These are phyloP conservation scores for Drosophila suboccidentalis DNA, from an alignment of 2,888 invertebrate genomes.

Conservation along the genomic window DNA sequence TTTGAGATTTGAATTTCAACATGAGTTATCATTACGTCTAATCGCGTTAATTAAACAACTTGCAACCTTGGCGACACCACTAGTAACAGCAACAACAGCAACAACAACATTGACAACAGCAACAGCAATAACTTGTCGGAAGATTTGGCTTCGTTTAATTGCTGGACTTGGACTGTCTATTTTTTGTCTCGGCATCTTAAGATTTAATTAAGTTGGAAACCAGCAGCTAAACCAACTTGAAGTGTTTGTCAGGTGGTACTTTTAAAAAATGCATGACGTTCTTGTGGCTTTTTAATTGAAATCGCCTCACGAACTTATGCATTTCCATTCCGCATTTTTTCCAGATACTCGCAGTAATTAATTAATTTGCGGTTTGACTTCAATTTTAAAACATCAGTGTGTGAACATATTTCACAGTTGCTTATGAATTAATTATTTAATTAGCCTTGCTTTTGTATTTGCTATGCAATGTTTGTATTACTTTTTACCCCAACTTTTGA, in stretches of 20 bases:
- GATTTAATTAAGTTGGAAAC: constrained; percentile 57
- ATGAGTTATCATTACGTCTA: constrained; percentile 72
- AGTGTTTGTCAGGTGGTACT: not conserved
- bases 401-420: constrained; percentile 32
- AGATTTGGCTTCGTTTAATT: constrained; percentile 63
- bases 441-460: constrained; percentile 28
- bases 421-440: constrained; percentile 54
- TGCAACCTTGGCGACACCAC: constrained; percentile 65
- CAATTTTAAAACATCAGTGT: constrained; percentile 8
- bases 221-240: not conserved
- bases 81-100: constrained; percentile 19
- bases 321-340: no score
- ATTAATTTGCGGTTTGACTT: constrained; percentile 63
- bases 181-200: constrained; percentile 41
- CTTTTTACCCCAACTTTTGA: constrained; percentile 34
- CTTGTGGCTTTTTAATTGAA: constrained; percentile 68
- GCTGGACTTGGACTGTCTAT: constrained; percentile 62
- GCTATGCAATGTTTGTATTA: constrained; percentile 20
- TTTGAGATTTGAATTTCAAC: constrained; percentile 67
- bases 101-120: constrained; percentile 14
- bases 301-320: constrained; percentile 12
- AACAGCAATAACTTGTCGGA: constrained; percentile 1
- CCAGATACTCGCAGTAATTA: constrained; percentile 36
- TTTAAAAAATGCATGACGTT: constrained; percentile 43
- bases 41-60: constrained; percentile 80